Conservation (phyloP, 2,113 vertebrate genomes). For the Anser brachyrhynchus region DNA sequence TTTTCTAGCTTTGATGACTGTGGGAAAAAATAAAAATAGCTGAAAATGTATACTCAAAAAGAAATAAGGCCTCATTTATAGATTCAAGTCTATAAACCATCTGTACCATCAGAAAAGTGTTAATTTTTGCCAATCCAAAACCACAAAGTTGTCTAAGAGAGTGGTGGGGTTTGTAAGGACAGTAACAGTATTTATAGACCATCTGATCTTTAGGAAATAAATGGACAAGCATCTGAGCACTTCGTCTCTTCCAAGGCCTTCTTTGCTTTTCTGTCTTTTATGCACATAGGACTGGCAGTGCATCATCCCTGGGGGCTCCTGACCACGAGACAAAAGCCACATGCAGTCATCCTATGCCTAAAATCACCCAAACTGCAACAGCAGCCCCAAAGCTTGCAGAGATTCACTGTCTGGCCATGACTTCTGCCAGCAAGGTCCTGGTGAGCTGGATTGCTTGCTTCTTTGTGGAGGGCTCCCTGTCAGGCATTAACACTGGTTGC, state of each 20-base stretch:
- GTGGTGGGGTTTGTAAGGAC: neutral
- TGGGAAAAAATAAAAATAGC: neutral
- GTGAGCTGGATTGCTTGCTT: neutral
- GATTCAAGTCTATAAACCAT: neutral
- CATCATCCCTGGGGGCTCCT: neutral
- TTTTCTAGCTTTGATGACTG: neutral
- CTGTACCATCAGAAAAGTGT: neutral
- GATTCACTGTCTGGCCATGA: neutral
- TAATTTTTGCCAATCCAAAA: neutral
- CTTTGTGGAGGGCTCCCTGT: neutral
- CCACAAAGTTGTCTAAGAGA: accelerated
- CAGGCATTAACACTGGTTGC: neutral
- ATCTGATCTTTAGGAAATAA: neutral
- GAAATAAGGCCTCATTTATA: neutral
- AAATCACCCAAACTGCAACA: neutral
- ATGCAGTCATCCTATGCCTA: neutral
- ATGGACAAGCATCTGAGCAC: neutral
- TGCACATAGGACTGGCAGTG: neutral
- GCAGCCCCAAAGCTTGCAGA: neutral
- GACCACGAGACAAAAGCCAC: neutral
- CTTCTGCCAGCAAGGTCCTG: neutral
- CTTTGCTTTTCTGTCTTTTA: neutral
- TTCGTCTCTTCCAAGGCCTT: neutral
- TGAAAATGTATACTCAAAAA: neutral
- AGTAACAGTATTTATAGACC: neutral